Conservation (phyloP, 2,113 vertebrate species). For the Syngnathus scovelli region DNA sequence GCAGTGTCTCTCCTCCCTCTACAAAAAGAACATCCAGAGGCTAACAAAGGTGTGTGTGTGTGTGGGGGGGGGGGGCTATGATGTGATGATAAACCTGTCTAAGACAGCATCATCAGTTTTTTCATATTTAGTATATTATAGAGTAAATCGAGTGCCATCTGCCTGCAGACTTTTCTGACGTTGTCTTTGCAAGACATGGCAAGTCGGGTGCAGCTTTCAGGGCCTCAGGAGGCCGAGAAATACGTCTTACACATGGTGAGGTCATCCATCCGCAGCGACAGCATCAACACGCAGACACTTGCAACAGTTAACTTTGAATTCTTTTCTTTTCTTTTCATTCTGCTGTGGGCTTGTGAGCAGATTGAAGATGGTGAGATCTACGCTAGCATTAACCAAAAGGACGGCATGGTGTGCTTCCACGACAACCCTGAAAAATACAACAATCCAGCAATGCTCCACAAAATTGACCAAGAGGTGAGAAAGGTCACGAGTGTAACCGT, state of each 20-base stretch:
- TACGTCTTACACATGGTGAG: constrained; percentile 98
- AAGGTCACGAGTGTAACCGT: not conserved
- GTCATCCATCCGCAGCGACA: not conserved
- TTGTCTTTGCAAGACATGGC: constrained; percentile 99
- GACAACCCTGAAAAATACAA: constrained; percentile 99
- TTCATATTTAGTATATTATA: too few species aligned
- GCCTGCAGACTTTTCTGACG: constrained; percentile 90
- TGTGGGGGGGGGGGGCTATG: not conserved
- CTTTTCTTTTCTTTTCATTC: not conserved
- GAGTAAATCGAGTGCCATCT: too few species aligned
- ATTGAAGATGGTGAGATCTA: constrained; percentile 99
- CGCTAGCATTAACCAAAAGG: constrained; percentile 99
- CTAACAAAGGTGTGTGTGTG: constrained; percentile 85
- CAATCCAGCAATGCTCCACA: constrained; percentile 99
- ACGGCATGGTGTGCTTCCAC: constrained; percentile 99
- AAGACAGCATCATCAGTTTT: too few species aligned
- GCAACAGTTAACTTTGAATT: not conserved
- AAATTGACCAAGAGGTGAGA: constrained; percentile 97
- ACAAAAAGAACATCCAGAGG: constrained; percentile 99
- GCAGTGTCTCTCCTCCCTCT: constrained; percentile 94
- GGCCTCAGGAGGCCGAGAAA: constrained; percentile 96
- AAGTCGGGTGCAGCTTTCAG: constrained; percentile 93
- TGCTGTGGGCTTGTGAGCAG: constrained; percentile 56
- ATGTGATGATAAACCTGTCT: too few species aligned
- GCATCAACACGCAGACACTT: not conserved